A percentile compares a stretch with the other conserved stretches of the same genome.
Evolutionary conservation across 2,113 vertebrate genomes (phyloP).

Genomic region (Mesoclemmys tuberculata): DNA sequence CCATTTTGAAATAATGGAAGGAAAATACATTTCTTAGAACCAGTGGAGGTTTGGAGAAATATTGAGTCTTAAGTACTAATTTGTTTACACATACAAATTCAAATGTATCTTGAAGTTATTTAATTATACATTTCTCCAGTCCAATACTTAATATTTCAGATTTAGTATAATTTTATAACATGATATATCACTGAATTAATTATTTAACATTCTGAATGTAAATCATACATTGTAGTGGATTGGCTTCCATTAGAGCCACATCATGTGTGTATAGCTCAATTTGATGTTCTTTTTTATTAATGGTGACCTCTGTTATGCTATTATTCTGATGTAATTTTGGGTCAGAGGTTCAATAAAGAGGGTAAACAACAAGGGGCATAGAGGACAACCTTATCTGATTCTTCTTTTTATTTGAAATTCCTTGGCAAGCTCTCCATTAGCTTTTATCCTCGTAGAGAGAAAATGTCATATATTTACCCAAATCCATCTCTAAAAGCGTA

Average conservation of each 20-base stretch:
- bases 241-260: neutral
- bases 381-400: neutral
- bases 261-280: neutral
- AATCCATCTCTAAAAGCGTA: neutral
- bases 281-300: slow-evolving; percentile 8
- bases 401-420: neutral
- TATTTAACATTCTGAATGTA: slow-evolving; percentile 27
- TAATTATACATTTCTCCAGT: neutral
- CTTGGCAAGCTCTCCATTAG: neutral
- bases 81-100: slow-evolving; percentile 16
- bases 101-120: neutral
- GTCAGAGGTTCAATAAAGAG: neutral
- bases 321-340: neutral
- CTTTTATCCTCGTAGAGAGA: neutral
- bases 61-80: neutral
- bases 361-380: neutral
- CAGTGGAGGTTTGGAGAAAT: slow-evolving; percentile 15
- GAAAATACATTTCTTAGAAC: neutral
- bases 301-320: neutral
- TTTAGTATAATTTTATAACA: slow-evolving; percentile 3
- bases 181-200: neutral
- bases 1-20: neutral
- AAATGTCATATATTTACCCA: neutral
- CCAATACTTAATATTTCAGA: neutral
- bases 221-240: neutral